Evolutionary conservation across 2,888 invertebrate genomes (phyloP), one percentile per base, ranked within the genome.

Genomic region (Drosophila fulvimacula): DNA sequence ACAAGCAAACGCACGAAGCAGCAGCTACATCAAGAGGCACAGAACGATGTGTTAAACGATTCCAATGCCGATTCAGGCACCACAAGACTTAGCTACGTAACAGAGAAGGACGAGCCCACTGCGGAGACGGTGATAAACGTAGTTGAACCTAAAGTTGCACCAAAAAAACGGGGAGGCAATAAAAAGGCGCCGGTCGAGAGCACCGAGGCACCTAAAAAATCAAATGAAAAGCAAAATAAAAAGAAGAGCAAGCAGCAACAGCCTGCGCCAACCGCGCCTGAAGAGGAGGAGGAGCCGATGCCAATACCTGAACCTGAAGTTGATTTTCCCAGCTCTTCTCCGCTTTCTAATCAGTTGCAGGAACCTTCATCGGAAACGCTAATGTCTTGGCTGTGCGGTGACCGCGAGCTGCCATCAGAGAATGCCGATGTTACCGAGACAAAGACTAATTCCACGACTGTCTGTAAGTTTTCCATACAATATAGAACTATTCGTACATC

Each of bases 351-450:
- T 46, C 36, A 46, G 24, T 17, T 36, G 17, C 15, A 36, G 13
- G 30, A 27, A 5, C 30, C 52, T 3, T 5, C 32, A 17, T 66
- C 57, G 27, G 57, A 41, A 46, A 48, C 73, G 11, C 72, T 53
- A 32, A 70, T 55, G 46, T 72, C 44, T 21, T 81, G 27, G 79
- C 77, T 68, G 51, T 69, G 64, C 42, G 74, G 19, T 62, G 73
- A 24, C 68, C 77, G 59, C 46, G 69, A 27, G 13, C 52, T 57
- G 32, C 64, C 27, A 42, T 52, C 19, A 6, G 49, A 59, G 2
- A 15, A 6, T 15, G 32, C n/a, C 7, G 52, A 64, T 11, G 34
- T 13, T 11, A 32, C 19, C 24, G 66, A 72, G 34, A 42, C 39
- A 11, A 34, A 57, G 27, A 49, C 13, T 34, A 58, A 69, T 10